Evolutionary conservation across 2,113 vertebrate genomes (phyloP).

Genomic region (Caranx melampygus): DNA sequence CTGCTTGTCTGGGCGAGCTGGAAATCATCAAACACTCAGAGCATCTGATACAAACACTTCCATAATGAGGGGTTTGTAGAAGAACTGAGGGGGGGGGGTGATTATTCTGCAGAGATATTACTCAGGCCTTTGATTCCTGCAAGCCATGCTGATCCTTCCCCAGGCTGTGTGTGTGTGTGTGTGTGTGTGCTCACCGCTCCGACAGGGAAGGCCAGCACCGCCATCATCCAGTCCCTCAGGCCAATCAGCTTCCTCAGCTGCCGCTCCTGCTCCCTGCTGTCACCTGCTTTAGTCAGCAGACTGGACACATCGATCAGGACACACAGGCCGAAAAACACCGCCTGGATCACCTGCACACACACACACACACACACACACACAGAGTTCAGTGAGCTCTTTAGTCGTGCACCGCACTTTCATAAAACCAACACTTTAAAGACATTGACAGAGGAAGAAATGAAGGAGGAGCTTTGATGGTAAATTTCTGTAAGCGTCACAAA

Average conservation of each 20-base stretch:
- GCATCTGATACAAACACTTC: background rate
- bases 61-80: background rate
- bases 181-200: conserved; percentile 89
- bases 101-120: conserved; percentile 21
- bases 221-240: conserved; percentile 96
- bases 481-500: background rate
- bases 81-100: background rate
- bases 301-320: conserved; percentile 96
- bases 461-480: background rate
- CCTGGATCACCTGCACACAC: conserved; percentile 91
- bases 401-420: conserved; percentile 77
- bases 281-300: conserved; percentile 92
- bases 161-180: background rate
- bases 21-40: background rate
- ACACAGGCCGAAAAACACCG: conserved; percentile 95
- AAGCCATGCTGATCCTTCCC: background rate
- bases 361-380: background rate
- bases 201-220: conserved; percentile 95
- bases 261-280: conserved; percentile 93
- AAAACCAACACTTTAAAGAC: conserved; percentile 10
- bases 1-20: background rate
- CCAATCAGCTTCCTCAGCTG: conserved; percentile 95
- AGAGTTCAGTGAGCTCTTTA: too few species aligned
- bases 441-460: background rate
- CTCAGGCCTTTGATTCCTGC: conserved; percentile 24